Evolutionary conservation across 1,140 invertebrate species (phyloP), one percentile per base, ranked within the genome.

Genomic region (Drosophila busckii): DNA sequence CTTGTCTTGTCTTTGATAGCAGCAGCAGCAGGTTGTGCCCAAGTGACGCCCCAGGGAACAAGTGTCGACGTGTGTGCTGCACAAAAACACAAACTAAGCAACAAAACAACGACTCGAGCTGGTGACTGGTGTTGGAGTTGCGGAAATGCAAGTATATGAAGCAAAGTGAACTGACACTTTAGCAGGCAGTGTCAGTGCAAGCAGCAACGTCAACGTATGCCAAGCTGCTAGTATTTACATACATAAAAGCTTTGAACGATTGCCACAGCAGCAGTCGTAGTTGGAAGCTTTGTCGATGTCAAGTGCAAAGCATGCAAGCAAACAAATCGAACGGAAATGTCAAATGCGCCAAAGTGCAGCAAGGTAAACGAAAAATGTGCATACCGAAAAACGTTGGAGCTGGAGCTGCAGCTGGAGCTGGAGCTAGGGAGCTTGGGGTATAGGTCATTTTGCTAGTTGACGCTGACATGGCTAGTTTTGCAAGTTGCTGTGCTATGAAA

Each of bases 301-400:
- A 44, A 56, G 52, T 23, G 59, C 52, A 62, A 48, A 58, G 44
- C 52, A 40, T 16, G 34, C 46, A 42, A 54, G 70, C 82, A 82
- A 82, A 85, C 65, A 85, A 85, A 82, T 85, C 70, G 82, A 85
- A 85, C 68, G 75, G 82, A 85, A 85, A 82, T 80, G 80, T 84
- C 80, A 70, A 78, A 70, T 78, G 80, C 63, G 73, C 68, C 73
- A 82, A 82, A 82, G 75, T 82, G 69, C 70, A 83, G 60, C 29
- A 82, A 62, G 62, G 64, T 64, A 73, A 69, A 82, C 50, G 56
- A 78, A 65, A 62, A 64, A 53, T 44, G 40, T 40, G 73, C 46
- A 69, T 68, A 55, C 38, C 52, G 48, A 63, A 73, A 73, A 42
- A 46, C 15, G 20, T 25, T 13, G 23, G 45, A 10, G 34, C 41